Evolutionary conservation across 2,797 vertebrate genomes (phyloP).

Genomic region (Xenentodon cancila): DNA sequence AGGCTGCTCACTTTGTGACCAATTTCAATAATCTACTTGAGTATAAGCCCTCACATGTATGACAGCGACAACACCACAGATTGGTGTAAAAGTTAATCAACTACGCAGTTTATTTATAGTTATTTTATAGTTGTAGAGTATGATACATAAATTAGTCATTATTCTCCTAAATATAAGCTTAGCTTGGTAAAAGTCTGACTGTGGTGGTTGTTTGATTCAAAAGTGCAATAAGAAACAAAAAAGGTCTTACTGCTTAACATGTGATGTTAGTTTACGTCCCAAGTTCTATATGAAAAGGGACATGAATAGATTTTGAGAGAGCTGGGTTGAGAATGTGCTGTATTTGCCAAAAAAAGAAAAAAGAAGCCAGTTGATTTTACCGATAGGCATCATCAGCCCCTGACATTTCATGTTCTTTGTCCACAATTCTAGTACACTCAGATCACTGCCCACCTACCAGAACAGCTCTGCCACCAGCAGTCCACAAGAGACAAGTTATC

Average conservation of each 20-base stretch:
- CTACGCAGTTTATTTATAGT: no score
- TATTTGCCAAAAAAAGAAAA: no score
- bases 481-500: neutral
- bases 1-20: neutral
- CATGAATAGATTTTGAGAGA: no score
- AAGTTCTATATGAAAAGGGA: no score
- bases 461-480: neutral
- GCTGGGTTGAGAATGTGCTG: no score
- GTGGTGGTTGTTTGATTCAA: no score
- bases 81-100: no score
- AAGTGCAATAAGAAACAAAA: neutral
- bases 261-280: neutral
- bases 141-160: neutral
- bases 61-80: no score
- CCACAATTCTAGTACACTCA: neutral
- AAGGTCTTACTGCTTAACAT: neutral
- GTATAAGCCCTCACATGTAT: neutral
- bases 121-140: neutral
- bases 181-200: neutral
- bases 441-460: conserved; percentile 6
- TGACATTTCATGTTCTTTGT: no score
- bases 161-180: neutral
- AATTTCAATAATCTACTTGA: neutral
- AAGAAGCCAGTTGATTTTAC: no score
- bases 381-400: no score